A percentile compares a stretch with the other conserved stretches of the same genome.
phyloP scores from a whole-genome alignment of 2,113 vertebrate species.

The Osmerus eperlanus region DNA sequence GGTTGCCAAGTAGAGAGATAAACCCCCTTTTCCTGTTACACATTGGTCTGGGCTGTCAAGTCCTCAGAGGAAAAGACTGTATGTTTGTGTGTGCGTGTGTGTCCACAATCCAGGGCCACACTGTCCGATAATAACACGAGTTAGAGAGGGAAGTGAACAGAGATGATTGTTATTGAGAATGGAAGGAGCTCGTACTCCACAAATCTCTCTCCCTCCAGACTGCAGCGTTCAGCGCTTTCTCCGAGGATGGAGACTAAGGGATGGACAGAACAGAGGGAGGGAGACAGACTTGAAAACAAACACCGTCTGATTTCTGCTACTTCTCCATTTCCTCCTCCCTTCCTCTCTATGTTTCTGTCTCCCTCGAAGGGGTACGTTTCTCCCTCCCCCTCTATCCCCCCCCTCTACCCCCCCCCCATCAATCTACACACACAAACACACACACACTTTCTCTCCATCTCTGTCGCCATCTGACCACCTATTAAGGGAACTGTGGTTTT shows the following conservation, averaged over 20 bases:
- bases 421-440: slow-evolving; percentile 22
- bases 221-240: slow-evolving; percentile 20
- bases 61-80: slow-evolving; percentile 36
- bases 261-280: slow-evolving; percentile 18
- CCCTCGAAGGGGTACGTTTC: neutral
- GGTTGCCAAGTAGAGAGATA: slow-evolving; percentile 62
- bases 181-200: slow-evolving; percentile 35
- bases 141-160: slow-evolving; percentile 10
- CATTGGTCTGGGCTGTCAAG: slow-evolving; percentile 42
- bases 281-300: slow-evolving; percentile 64
- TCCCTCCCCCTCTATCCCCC: slow-evolving; percentile 12
- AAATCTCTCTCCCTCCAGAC: slow-evolving; percentile 52
- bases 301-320: slow-evolving; percentile 49
- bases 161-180: slow-evolving; percentile 37
- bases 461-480: slow-evolving; percentile 41
- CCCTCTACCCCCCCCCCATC: too few relatives aligned
- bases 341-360: neutral
- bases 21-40: slow-evolving; percentile 51
- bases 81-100: neutral
- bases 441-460: slow-evolving; percentile 30
- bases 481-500: slow-evolving; percentile 62
- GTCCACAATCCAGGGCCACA: slow-evolving; percentile 3
- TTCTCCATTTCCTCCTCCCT: slow-evolving; percentile 35
- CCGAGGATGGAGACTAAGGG: slow-evolving; percentile 2
- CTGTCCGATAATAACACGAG: slow-evolving; percentile 20